Evolutionary conservation across 2,888 invertebrate genomes (phyloP).

Genomic region (Sceliomorpha sp.): DNA sequence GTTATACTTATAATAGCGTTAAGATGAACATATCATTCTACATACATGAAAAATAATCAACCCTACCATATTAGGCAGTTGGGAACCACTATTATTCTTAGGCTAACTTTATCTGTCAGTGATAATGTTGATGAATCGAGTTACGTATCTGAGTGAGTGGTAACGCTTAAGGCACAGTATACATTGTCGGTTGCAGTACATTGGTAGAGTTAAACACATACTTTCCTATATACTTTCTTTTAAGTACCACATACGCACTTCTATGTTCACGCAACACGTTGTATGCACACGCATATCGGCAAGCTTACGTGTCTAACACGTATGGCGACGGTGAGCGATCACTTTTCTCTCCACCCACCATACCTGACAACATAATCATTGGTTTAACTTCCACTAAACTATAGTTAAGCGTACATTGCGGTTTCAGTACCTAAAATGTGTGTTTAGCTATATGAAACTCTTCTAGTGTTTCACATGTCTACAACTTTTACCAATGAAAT

Average conservation of each 20-base stretch:
- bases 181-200: slow-evolving; percentile 47
- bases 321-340: slow-evolving; percentile 75
- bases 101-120: slow-evolving; percentile 68
- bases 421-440: slow-evolving; percentile 76
- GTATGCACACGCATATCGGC: slow-evolving; percentile 45
- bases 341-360: slow-evolving; percentile 75
- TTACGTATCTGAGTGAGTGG: slow-evolving; percentile 56
- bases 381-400: slow-evolving; percentile 78
- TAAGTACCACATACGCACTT: slow-evolving; percentile 48
- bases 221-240: slow-evolving; percentile 49
- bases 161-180: slow-evolving; percentile 47
- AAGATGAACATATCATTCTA: slow-evolving; percentile 13
- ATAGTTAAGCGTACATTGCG: slow-evolving; percentile 77
- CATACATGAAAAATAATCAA: slow-evolving; percentile 7
- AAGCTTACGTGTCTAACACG: slow-evolving; percentile 52
- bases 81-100: slow-evolving; percentile 62
- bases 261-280: slow-evolving; percentile 51
- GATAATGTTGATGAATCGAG: slow-evolving; percentile 76
- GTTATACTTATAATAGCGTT: neutral
- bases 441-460: slow-evolving; percentile 72
- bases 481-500: too few species aligned
- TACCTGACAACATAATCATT: slow-evolving; percentile 79
- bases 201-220: slow-evolving; percentile 49
- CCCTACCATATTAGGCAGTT: slow-evolving; percentile 54
- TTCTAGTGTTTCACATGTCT: too few species aligned